Evolutionary conservation across 2,888 invertebrate genomes (phyloP).

Genomic region (Drosophila borborema): DNA sequence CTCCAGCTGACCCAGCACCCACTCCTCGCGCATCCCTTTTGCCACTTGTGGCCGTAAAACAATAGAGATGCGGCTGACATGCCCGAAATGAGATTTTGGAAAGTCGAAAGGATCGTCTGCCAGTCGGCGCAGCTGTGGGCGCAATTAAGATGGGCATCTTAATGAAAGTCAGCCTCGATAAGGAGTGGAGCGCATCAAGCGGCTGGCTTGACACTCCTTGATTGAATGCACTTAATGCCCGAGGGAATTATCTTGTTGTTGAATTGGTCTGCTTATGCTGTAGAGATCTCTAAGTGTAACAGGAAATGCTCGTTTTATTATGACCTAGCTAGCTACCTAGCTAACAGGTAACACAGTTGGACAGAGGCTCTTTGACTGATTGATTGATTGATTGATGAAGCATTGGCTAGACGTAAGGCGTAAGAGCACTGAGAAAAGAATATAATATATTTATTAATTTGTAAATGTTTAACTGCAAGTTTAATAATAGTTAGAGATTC

Average conservation of each 20-base stretch:
- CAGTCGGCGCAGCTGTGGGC: conserved; percentile 52
- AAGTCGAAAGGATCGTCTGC: conserved; percentile 48
- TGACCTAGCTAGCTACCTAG: not conserved
- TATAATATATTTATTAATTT: not conserved
- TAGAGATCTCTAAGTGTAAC: conserved; percentile 2
- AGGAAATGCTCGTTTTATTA: conserved; percentile 9
- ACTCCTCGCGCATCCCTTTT: not conserved
- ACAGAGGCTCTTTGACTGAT: not conserved
- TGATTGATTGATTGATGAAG: conserved; percentile 8
- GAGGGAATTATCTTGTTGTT: conserved; percentile 4
- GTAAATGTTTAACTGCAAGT: too few relatives aligned
- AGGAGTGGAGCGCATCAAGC: conserved; percentile 16
- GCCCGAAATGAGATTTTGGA: conserved; percentile 50
- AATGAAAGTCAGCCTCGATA: conserved; percentile 50
- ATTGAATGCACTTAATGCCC: conserved; percentile 1
- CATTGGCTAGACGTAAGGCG: not conserved
- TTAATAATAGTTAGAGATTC: not conserved
- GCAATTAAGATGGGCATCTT: conserved; percentile 68
- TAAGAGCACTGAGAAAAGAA: not conserved
- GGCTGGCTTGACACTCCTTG: conserved; percentile 31
- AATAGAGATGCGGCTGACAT: conserved; percentile 45
- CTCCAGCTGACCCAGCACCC: not conserved
- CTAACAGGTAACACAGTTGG: not conserved
- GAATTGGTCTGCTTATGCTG: conserved; percentile 1
- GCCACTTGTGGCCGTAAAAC: conserved; percentile 24